Conservation (phyloP, 1,140 invertebrate species). For the Solenopsis fugax region DNA sequence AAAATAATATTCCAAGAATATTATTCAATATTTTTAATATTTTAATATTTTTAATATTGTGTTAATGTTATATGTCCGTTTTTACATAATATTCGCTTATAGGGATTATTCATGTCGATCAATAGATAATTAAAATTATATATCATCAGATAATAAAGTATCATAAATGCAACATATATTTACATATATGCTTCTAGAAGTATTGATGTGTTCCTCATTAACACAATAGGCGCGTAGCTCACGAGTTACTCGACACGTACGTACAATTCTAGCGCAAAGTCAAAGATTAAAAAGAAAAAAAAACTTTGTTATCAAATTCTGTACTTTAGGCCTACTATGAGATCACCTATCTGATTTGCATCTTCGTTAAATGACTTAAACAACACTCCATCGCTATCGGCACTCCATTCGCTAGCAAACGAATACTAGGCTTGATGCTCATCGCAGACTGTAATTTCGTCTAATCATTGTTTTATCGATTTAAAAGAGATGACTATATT, state of each 20-base stretch:
- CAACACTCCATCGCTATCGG: slow-evolving; percentile 43
- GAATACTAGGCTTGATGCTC: slow-evolving; percentile 69
- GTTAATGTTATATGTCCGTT: no score
- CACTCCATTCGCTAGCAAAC: slow-evolving; percentile 2
- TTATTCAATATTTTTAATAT: no score
- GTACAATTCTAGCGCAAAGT: slow-evolving; percentile 10
- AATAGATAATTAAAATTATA: slow-evolving; percentile 52
- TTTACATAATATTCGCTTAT: no score
- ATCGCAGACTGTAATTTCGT: slow-evolving; percentile 65
- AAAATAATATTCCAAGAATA: no score
- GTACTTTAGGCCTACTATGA: slow-evolving; percentile 32
- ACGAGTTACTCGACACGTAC: not conserved
- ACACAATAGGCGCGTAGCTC: not conserved
- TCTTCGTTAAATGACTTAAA: slow-evolving; percentile 45
- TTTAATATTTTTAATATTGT: no score
- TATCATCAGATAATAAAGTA: slow-evolving; percentile 23
- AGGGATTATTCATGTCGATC: not conserved
- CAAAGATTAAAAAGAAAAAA: slow-evolving; percentile 4
- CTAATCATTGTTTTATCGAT: slow-evolving; percentile 5
- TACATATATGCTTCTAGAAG: slow-evolving; percentile 68
- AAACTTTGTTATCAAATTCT: slow-evolving; percentile 23
- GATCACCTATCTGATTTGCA: slow-evolving; percentile 34
- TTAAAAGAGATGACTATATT: slow-evolving; percentile 9
- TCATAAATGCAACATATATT: slow-evolving; percentile 66
- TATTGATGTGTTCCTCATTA: slow-evolving; percentile 29